Evolutionary conservation across 2,113 vertebrate species (phyloP), one percentile per base, ranked within the genome.

Genomic region (Romanogobio albipinnatus): DNA sequence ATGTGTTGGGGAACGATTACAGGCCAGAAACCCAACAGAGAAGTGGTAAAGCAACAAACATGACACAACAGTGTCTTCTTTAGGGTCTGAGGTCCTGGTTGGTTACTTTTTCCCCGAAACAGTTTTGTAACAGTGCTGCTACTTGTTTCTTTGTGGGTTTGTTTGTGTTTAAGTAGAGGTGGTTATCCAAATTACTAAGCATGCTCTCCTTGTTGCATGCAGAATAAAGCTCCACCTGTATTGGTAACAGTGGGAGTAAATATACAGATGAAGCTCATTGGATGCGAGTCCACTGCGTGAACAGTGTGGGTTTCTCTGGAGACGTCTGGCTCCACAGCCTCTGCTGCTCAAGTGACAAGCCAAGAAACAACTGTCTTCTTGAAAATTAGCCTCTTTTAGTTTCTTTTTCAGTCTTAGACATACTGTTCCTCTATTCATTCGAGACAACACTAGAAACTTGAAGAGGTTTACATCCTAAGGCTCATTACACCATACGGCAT

Each of bases 51-150:
- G 75, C 39, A 76, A 83, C 49, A 86, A 51, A 76, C 33, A 81
- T 88, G 76, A 59, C 84, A 75, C 75, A 88, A 88, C 10, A 74
- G 62, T 26, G 24, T 79, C 81, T 76, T 85, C 29, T 79, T 75
- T 75, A 64, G 45, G 5, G 14, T 68, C 45, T 68, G 17, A 68
- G 26, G 61, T 29, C 45, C 45, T 68, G 45, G 1, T 81, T 36
- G 78, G 45, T 26, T 68, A 14, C 17, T 36, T 66, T 47, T 62
- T 13, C 0, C 76, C 45, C 39, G 19, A 15, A 75, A 68, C 51
- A 36, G 24, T 77, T 49, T 75, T 76, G 58, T 49, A 76, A 75
- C 58, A 76, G 24, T 76, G 43, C 10, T 66, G 79, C 14, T 68
- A 68, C 45, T 68, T 68, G 43, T 81, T 51, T 36, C 62, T 64